These are phyloP conservation scores for Callospermophilus lateralis DNA, from an alignment of 2,113 vertebrate species.

Conservation along the genomic window DNA sequence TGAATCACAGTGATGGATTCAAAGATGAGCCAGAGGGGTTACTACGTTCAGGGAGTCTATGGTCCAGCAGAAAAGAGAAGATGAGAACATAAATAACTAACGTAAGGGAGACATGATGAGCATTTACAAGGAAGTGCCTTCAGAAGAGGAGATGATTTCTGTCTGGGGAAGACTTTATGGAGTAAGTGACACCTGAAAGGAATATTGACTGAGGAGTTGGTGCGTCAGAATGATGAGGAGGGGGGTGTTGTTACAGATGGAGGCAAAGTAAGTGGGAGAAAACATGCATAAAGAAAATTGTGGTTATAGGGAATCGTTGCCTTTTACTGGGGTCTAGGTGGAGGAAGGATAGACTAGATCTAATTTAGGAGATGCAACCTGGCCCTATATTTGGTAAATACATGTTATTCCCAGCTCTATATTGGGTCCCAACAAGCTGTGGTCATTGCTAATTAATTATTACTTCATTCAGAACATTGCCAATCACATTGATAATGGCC, in stretches of 20 bases:
- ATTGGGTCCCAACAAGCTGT: fast-evolving
- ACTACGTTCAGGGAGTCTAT: neutral
- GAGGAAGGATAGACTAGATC: neutral
- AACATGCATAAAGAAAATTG: neutral
- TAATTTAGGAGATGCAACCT: neutral
- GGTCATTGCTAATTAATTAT: neutral
- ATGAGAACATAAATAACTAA: neutral
- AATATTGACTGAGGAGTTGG: neutral
- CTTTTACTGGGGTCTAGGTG: neutral
- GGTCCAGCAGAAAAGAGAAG: neutral
- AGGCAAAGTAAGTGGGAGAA: neutral
- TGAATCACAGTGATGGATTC: slow-evolving; percentile 57
- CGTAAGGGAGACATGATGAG: neutral
- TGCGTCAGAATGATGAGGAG: neutral
- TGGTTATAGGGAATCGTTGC: neutral
- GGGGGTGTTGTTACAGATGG: neutral
- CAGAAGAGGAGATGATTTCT: neutral
- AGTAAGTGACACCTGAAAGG: neutral
- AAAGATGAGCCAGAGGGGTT: slow-evolving; percentile 38
- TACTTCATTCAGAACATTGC: neutral
- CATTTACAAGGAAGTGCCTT: neutral
- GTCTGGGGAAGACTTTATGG: neutral
- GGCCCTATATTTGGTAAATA: neutral
- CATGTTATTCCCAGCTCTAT: no score
- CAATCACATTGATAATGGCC: no score